Conservation (phyloP, 2,113 vertebrate genomes). For the Erpornis zantholeuca region DNA sequence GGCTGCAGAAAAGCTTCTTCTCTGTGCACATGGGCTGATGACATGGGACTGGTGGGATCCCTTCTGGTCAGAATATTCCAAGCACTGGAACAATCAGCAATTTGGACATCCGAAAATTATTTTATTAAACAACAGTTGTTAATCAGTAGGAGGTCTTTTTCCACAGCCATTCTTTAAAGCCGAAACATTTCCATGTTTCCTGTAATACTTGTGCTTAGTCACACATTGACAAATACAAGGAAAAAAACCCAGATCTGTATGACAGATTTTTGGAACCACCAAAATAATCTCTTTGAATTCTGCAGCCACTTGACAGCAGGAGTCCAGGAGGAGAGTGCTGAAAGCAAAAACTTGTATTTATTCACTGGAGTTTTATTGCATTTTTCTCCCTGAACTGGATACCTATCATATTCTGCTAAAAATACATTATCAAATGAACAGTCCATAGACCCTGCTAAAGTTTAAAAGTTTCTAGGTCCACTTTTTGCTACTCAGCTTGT, state of each 20-base stretch:
- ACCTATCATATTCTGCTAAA: not conserved
- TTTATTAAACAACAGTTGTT: constrained; percentile 51
- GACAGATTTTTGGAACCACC: constrained; percentile 3
- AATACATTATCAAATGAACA: not conserved
- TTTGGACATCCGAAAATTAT: constrained; percentile 49
- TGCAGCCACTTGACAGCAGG: constrained; percentile 9
- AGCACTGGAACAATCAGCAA: constrained; percentile 51
- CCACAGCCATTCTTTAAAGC: constrained; percentile 46
- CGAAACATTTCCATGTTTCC: constrained; percentile 58
- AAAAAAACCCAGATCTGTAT: constrained; percentile 3
- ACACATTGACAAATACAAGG: constrained; percentile 54
- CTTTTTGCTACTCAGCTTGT: not conserved
- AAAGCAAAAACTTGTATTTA: constrained; percentile 39
- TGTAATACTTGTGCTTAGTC: constrained; percentile 60
- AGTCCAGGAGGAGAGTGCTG: constrained; percentile 15
- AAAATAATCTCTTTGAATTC: constrained; percentile 36
- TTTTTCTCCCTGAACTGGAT: not conserved
- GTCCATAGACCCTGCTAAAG: not conserved
- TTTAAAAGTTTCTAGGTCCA: not conserved
- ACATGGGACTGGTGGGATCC: constrained; percentile 20
- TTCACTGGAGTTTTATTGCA: not conserved
- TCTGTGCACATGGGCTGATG: not conserved
- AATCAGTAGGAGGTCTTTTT: constrained; percentile 57
- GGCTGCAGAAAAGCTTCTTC: constrained; percentile 38
- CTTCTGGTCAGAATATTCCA: constrained; percentile 40